Percentiles rank a stretch among this genome's conserved stretches.
Conservation (phyloP, 2,888 invertebrate species). For the Eristalis pertinax region DNA sequence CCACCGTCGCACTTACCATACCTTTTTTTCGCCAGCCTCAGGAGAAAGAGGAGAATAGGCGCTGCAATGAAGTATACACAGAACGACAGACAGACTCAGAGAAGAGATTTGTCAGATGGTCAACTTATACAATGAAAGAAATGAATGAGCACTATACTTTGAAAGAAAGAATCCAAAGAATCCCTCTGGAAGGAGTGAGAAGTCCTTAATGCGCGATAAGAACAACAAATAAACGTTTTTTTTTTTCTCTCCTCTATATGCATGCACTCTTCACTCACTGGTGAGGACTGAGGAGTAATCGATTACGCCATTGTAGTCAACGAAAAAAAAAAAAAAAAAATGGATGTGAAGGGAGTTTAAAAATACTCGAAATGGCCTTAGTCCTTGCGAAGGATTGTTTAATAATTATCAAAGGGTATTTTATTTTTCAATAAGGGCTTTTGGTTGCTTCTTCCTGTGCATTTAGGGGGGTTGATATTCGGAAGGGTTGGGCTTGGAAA, state of each 20-base stretch:
- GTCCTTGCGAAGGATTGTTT: slow-evolving; percentile 9
- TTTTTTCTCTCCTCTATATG: slow-evolving; percentile 17
- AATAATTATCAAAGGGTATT: slow-evolving; percentile 40
- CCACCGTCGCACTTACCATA: not conserved
- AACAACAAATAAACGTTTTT: slow-evolving; percentile 49
- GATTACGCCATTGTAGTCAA: slow-evolving; percentile 57
- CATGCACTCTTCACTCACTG: slow-evolving; percentile 25
- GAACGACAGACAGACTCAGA: slow-evolving; percentile 70
- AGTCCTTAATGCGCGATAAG: slow-evolving; percentile 53
- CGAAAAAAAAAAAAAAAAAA: slow-evolving; percentile 2
- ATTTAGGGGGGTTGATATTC: not conserved
- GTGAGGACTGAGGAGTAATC: slow-evolving; percentile 39
- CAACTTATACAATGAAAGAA: slow-evolving; percentile 71
- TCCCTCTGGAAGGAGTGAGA: slow-evolving; percentile 39
- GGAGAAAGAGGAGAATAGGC: slow-evolving; percentile 43
- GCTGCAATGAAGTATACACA: slow-evolving; percentile 60
- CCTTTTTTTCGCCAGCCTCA: slow-evolving; percentile 1
- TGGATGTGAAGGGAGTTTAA: slow-evolving; percentile 36
- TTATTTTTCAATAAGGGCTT: slow-evolving; percentile 27
- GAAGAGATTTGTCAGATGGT: slow-evolving; percentile 71
- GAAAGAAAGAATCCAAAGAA: slow-evolving; percentile 26
- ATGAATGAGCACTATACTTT: slow-evolving; percentile 51
- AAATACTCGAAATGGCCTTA: slow-evolving; percentile 35
- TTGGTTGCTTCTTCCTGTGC: not conserved
- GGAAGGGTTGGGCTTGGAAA: not conserved